These are phyloP conservation scores for Matsumyia berberina DNA, from an alignment of 2,888 invertebrate genomes.

Conservation along the genomic window DNA sequence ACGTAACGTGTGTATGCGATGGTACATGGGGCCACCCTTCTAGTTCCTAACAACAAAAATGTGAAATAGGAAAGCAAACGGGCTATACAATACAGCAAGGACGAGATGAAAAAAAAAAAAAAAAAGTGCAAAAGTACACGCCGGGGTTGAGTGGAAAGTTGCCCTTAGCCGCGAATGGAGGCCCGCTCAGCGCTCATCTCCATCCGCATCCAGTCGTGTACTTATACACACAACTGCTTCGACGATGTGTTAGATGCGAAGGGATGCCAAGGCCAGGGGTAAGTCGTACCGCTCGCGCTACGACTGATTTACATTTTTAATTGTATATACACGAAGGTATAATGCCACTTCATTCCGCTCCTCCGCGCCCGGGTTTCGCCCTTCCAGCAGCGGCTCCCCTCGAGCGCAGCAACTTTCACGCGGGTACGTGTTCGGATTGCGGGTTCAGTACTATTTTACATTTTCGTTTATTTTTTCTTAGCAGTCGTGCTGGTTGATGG, in stretches of 20 bases:
- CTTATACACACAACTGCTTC: constrained; percentile 34
- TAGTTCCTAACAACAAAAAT: constrained; percentile 73
- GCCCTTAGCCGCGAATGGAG: constrained; percentile 78
- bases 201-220: constrained; percentile 46
- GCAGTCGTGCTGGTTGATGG: constrained; percentile 8
- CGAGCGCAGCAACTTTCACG: constrained; percentile 73
- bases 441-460: constrained; percentile 75
- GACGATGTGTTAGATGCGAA: constrained; percentile 56
- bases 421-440: constrained; percentile 76
- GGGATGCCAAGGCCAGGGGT: constrained; percentile 73
- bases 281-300: constrained; percentile 72
- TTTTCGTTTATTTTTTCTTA: constrained; percentile 75
- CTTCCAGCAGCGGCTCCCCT: constrained; percentile 31
- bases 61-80: constrained; percentile 63
- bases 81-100: constrained; percentile 46
- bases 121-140: constrained; percentile 26
- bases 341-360: constrained; percentile 73
- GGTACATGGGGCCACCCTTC: constrained; percentile 74
- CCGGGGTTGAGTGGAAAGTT: constrained; percentile 72
- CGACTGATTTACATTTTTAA: constrained; percentile 82
- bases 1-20: constrained; percentile 60
- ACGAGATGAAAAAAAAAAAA: constrained; percentile 30
- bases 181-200: constrained; percentile 59
- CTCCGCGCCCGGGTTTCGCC: constrained; percentile 17
- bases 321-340: constrained; percentile 79